Evolutionary conservation across 2,113 vertebrate species (phyloP).

Genomic region (Carassius gibelio): DNA sequence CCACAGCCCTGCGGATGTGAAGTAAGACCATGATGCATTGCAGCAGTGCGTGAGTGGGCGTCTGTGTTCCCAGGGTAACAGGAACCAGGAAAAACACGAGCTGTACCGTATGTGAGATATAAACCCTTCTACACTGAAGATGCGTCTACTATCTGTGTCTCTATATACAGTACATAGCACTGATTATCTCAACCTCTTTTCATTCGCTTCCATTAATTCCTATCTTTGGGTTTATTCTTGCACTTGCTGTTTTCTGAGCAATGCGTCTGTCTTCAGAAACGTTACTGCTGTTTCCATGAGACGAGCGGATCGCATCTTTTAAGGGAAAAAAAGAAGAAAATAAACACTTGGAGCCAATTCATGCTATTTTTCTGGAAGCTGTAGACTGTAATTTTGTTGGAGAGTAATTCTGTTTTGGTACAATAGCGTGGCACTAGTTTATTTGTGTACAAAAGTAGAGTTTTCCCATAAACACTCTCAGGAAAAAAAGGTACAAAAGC

Average conservation of each 20-base stretch:
- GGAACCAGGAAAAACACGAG: neutral
- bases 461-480: neutral
- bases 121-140: neutral
- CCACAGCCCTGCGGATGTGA: neutral
- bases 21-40: neutral
- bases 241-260: neutral
- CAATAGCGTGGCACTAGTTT: neutral
- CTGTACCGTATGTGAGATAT: neutral
- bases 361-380: neutral
- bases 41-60: constrained; percentile 8
- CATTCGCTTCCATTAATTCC: neutral
- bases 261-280: neutral
- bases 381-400: neutral
- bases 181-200: neutral
- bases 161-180: neutral
- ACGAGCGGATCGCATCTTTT: neutral
- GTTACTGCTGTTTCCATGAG: neutral
- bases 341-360: neutral
- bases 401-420: neutral
- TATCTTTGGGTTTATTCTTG: neutral
- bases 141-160: neutral
- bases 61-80: constrained; percentile 47
- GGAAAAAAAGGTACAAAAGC: too few relatives aligned
- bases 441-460: neutral
- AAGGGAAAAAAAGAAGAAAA: neutral